Percentiles rank a stretch among this genome's conserved stretches.
phyloP scores from a whole-genome alignment of 2,888 invertebrate species.

The Temnothorax rugatulus region DNA sequence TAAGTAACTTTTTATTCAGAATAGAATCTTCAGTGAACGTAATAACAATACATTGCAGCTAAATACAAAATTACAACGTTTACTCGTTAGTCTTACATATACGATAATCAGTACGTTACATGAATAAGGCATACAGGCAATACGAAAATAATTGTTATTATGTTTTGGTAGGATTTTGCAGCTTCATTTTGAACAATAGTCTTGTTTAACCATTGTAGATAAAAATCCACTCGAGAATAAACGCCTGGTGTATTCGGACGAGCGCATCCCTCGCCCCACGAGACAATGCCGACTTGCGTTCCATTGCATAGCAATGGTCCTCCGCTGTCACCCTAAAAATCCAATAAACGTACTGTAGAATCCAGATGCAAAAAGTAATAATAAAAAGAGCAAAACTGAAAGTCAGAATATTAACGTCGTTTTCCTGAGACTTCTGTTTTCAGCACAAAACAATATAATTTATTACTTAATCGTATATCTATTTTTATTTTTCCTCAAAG shows the following conservation, averaged over 20 bases:
- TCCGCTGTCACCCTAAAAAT: conserved; percentile 81
- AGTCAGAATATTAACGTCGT: neutral
- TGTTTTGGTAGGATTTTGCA: neutral
- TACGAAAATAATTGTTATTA: neutral
- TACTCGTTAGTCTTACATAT: neutral
- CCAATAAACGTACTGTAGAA: neutral
- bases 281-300: conserved; percentile 78
- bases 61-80: neutral
- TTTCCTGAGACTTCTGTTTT: neutral
- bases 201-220: conserved; percentile 77
- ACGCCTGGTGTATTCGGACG: conserved; percentile 77
- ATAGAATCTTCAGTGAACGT: neutral
- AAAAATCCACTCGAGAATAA: conserved; percentile 79
- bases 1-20: conserved; percentile 2
- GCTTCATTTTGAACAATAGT: conserved; percentile 68
- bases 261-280: conserved; percentile 80
- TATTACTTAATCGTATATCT: neutral
- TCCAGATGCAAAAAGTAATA: neutral
- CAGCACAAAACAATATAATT: neutral
- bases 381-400: neutral
- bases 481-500: neutral
- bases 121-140: neutral
- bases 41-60: neutral
- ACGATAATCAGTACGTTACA: neutral
- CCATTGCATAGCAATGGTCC: conserved; percentile 79